A percentile compares a stretch with the other conserved stretches of the same genome.
phyloP scores from a whole-genome alignment of 2,113 vertebrate species.

The Rhinopomastus cyanomelas region DNA sequence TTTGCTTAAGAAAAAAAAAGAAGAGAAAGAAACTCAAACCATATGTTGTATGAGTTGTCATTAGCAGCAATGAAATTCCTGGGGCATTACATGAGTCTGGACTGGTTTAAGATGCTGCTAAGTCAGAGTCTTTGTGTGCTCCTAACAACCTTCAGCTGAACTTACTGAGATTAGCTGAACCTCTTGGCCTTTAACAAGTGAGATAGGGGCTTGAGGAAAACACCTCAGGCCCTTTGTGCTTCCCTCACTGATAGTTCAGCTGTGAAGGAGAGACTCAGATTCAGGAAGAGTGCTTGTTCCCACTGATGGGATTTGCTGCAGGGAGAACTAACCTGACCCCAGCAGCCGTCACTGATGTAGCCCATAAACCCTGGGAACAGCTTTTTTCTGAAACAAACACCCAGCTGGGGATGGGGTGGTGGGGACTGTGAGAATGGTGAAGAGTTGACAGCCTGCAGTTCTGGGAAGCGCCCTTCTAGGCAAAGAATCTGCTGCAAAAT shows the following conservation, averaged over 20 bases:
- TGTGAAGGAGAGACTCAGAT: background rate
- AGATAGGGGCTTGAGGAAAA: background rate
- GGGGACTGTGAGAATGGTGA: slow-evolving; percentile 1
- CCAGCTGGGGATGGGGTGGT: fast-evolving
- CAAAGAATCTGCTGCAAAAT: background rate
- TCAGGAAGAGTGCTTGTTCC: background rate
- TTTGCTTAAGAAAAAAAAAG: background rate
- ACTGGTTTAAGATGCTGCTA: background rate
- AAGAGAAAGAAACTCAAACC: background rate
- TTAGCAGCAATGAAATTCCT: background rate
- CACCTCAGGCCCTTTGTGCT: background rate
- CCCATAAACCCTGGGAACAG: background rate
- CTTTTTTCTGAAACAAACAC: background rate
- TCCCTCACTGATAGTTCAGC: background rate
- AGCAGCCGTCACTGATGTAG: background rate
- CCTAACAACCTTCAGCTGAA: background rate
- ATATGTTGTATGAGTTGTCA: background rate
- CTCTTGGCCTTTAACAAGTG: background rate
- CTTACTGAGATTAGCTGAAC: background rate
- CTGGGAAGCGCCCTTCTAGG: background rate
- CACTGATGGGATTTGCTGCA: background rate
- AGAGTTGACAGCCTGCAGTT: background rate
- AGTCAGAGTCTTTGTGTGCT: background rate
- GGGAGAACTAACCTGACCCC: background rate
- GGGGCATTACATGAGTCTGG: background rate